These are phyloP conservation scores for Embidobia sp. DNA, from an alignment of 2,888 invertebrate genomes.

Conservation along the genomic window DNA sequence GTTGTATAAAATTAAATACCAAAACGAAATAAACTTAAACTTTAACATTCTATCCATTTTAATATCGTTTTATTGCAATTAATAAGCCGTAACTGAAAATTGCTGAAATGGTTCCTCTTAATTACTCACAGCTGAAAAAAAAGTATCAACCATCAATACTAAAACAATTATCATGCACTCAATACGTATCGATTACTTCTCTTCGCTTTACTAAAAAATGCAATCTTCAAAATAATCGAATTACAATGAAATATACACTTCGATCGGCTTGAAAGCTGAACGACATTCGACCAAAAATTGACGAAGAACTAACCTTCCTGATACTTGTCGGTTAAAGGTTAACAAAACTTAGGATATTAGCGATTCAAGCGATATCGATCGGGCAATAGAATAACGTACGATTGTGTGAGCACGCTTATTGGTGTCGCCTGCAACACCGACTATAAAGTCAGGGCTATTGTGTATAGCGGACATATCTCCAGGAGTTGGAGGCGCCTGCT, in stretches of 20 bases:
- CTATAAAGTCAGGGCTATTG: slow-evolving; percentile 58
- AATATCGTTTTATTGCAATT: no score
- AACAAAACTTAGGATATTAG: slow-evolving; percentile 61
- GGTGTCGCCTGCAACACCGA: slow-evolving; percentile 40
- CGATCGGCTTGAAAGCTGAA: no score
- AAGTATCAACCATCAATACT: neutral
- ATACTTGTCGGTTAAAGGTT: slow-evolving; percentile 45
- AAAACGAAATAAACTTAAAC: no score
- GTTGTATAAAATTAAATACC: no score
- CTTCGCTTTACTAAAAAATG: slow-evolving; percentile 3
- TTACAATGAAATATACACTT: slow-evolving; percentile 5
- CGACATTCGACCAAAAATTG: slow-evolving; percentile 11
- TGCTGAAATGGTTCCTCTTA: no score
- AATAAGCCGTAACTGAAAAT: no score
- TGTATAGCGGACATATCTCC: slow-evolving; percentile 50
- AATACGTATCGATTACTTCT: neutral
- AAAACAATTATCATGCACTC: slow-evolving; percentile 3
- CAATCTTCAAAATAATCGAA: slow-evolving; percentile 16
- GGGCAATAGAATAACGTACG: slow-evolving; percentile 38
- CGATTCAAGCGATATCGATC: slow-evolving; percentile 58
- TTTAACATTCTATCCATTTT: no score
- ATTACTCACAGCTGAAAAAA: no score
- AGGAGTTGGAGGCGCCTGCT: slow-evolving; percentile 16
- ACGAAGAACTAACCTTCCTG: slow-evolving; percentile 28
- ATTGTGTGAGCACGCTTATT: slow-evolving; percentile 54